Base-by-base conservation (phyloP, 2,888 invertebrate species). In the Caenorhabditis doughertyi region DNA sequence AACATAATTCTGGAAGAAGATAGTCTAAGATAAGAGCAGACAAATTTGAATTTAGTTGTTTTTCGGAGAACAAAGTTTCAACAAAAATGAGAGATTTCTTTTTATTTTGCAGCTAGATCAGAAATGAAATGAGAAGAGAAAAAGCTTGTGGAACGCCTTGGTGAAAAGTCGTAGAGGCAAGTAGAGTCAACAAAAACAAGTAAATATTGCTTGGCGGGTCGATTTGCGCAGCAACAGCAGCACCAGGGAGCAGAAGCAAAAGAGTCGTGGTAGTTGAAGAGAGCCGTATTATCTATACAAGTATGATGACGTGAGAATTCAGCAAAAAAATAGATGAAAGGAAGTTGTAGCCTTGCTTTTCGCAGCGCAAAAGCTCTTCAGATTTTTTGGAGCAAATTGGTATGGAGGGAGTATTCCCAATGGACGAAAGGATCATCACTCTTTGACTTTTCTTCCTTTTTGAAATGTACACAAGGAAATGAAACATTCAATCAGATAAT, bases 121-220 rank as follows among this genome's bases (percentile, higher is more conserved):
- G 49, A 32, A 23, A 25, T 64, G 64, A 64, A 32, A 64, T 64
- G 21, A 32, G 39, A 65, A 47, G 32, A 35, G 53, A 16, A 23
- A 39, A 25, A 53, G 11, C 13, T 27, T 44, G 25, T 27, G 29
- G 53, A 35, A 21, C 25, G 35, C 35, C 67, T 51, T 32, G 27
- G 53, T 51, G 35, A 51, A 65, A 65, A 65, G 51, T 51, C 65
- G 65, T 51, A 51, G 64, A 56, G 49, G 58, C 74, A 55, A 65
- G 74, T 74, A 56, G 51, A 67, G 58, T 68, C 68, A 77, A 77
- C 68, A 77, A 77, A 77, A 77, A 77, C 77, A 77, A 77, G 68
- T 68, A 60, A 76, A 76, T 76, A 76, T 76, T 68, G 76, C 49
- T 39, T 67, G 56, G 32, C 39, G 67, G 58, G 67, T 42, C 39